A percentile compares a stretch with the other conserved stretches of the same genome.
Conservation (phyloP, 92 coral and sea anemone species). For the Phenganax marumi region DNA sequence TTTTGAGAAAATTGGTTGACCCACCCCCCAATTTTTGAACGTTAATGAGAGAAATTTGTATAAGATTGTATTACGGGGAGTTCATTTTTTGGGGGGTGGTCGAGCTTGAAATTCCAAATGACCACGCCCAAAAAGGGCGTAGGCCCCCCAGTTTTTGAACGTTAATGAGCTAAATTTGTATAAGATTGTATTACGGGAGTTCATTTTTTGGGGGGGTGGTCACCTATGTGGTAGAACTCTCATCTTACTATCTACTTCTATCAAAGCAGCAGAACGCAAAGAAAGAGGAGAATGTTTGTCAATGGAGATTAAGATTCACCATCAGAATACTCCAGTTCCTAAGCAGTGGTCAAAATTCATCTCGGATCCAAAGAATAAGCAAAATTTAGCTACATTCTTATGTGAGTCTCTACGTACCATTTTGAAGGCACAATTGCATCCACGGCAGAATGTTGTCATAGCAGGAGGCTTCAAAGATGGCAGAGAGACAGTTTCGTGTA, state of each 20-base stretch:
- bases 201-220: no score
- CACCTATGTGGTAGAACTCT: no score
- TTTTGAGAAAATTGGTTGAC: slow-evolving; percentile 30
- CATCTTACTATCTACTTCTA: no score
- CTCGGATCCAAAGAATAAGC: slow-evolving; percentile 50
- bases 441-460: slow-evolving; percentile 56
- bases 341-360: slow-evolving; percentile 64
- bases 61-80: no score
- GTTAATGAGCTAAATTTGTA: no score
- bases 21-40: no score
- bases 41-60: no score
- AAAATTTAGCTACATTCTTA: slow-evolving; percentile 57
- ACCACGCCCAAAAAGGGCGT: no score
- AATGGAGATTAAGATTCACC: slow-evolving; percentile 55
- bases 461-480: slow-evolving; percentile 68
- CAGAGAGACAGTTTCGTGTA: slow-evolving; percentile 40
- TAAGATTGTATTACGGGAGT: no score
- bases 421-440: slow-evolving; percentile 42
- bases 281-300: slow-evolving; percentile 52
- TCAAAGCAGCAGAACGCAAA: slow-evolving; percentile 60
- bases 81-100: no score
- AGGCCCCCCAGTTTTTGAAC: no score
- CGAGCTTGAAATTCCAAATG: no score
- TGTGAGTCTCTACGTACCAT: slow-evolving; percentile 42
- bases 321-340: slow-evolving; percentile 56